phyloP scores from a whole-genome alignment of 2,797 vertebrate genomes.

The Microcaecilia unicolor region DNA sequence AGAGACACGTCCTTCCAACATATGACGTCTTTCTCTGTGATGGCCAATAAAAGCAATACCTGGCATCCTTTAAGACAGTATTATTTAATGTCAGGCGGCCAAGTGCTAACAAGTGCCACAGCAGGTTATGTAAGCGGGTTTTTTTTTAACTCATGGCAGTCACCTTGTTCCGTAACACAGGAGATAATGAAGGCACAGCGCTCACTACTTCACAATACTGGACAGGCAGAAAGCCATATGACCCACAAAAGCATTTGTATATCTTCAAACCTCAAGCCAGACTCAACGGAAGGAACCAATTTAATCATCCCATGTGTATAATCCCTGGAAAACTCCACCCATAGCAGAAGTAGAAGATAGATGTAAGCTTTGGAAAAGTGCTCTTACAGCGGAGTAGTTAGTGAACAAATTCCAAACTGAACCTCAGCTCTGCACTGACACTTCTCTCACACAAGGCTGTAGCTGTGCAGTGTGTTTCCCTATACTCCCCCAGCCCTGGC shows the following conservation, averaged over 20 bases:
- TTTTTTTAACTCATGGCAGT: constrained; percentile 8
- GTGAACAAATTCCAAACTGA: no score
- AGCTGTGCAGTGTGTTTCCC: no score
- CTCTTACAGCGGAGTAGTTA: no score
- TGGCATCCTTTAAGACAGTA: constrained; percentile 17
- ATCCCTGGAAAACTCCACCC: no score
- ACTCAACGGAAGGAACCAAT: no score
- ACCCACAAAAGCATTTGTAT: constrained; percentile 52
- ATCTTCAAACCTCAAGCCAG: not conserved
- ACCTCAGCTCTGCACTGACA: no score
- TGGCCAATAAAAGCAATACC: constrained; percentile 11
- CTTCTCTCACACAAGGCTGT: no score
- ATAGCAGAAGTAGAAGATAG: no score
- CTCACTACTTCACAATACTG: constrained; percentile 52
- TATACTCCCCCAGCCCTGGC: no score
- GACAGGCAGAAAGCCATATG: constrained; percentile 49
- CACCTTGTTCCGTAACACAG: constrained; percentile 36
- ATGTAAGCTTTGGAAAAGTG: no score
- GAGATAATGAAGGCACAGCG: constrained; percentile 40
- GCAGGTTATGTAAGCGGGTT: constrained; percentile 4
- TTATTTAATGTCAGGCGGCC: constrained; percentile 24
- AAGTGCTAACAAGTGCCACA: constrained; percentile 8
- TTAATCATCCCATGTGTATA: no score
- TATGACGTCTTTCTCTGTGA: not conserved
- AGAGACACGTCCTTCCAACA: not conserved